A percentile compares a stretch with the other conserved stretches of the same genome.
Conservation (phyloP, 2,797 vertebrate species). For the Trichosurus vulpecula region DNA sequence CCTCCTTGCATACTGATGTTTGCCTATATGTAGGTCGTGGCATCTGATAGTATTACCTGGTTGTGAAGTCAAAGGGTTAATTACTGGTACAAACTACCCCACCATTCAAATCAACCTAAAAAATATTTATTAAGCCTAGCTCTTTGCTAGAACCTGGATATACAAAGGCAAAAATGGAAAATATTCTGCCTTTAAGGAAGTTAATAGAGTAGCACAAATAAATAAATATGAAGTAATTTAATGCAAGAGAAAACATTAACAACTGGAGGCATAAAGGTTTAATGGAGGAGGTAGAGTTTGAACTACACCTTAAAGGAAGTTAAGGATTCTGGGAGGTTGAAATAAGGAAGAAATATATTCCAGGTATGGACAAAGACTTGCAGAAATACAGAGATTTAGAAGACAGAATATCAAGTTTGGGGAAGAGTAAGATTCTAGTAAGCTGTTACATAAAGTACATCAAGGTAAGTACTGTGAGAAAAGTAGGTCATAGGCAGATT, state of each 20-base stretch:
- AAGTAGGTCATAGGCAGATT: neutral
- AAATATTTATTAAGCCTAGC: neutral
- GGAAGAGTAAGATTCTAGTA: neutral
- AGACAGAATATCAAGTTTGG: neutral
- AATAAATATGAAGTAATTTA: neutral
- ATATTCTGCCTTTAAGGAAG: neutral
- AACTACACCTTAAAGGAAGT: neutral
- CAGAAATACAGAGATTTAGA: neutral
- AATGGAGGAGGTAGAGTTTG: neutral
- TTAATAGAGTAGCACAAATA: neutral
- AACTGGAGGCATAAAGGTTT: neutral
- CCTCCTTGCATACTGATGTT: conserved; percentile 40
- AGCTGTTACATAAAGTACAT: neutral
- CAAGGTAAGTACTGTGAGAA: neutral
- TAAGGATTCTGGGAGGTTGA: neutral
- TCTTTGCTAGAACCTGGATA: neutral
- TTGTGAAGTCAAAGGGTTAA: neutral
- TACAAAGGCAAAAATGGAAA: neutral
- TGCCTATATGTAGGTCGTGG: conserved; percentile 30
- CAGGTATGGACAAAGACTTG: neutral
- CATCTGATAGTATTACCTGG: neutral
- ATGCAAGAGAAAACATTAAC: neutral
- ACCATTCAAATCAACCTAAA: neutral
- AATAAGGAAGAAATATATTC: neutral
- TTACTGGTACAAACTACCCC: neutral